Percentiles rank a stretch among this genome's conserved stretches.
Evolutionary conservation across 2,797 vertebrate genomes (phyloP).

Genomic region (Neosilurus mollespiculum): DNA sequence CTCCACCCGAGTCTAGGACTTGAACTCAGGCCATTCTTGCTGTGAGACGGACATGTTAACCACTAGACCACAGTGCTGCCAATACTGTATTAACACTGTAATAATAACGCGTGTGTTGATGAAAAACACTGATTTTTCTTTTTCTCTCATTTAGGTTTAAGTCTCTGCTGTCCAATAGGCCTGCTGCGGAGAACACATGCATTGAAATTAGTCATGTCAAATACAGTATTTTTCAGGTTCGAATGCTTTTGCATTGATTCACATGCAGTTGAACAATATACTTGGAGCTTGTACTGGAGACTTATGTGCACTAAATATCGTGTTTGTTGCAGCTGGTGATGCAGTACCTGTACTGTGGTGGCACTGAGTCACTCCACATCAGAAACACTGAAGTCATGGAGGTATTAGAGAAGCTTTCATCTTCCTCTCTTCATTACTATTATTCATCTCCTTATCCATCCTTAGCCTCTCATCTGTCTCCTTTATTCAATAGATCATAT

Average conservation of each 20-base stretch:
- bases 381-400: conserved; percentile 98
- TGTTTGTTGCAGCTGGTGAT: conserved; percentile 90
- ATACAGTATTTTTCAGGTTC: conserved; percentile 90
- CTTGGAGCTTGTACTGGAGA: neutral
- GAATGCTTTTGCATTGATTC: neutral
- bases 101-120: neutral
- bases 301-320: neutral
- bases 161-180: conserved; percentile 92
- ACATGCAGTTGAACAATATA: neutral
- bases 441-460: neutral
- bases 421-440: neutral
- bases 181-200: conserved; percentile 90
- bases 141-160: conserved; percentile 84
- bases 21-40: too few species aligned
- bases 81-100: neutral
- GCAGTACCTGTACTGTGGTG: conserved; percentile 97
- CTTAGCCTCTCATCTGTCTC: neutral
- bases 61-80: too few species aligned
- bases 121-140: neutral
- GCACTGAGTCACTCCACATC: conserved; percentile 93
- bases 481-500: neutral
- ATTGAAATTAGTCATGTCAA: conserved; percentile 99
- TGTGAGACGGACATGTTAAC: too few species aligned
- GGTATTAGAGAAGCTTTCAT: conserved; percentile 67
- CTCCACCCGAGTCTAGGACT: too few species aligned